Conservation (phyloP, 2,113 vertebrate genomes). For the Puntigrus tetrazona region DNA sequence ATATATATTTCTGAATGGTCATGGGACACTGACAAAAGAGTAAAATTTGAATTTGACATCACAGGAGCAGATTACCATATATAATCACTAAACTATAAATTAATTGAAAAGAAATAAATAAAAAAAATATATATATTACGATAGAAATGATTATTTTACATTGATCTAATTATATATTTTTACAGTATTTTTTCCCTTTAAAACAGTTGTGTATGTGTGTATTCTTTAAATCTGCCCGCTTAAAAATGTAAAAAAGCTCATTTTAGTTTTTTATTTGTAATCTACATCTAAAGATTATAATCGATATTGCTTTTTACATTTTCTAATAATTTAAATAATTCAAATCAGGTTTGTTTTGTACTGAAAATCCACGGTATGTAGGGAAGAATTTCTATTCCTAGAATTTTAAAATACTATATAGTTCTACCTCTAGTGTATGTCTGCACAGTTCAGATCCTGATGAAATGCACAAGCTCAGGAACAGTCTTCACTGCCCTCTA, state of each 20-base stretch:
- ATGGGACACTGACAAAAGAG: not conserved
- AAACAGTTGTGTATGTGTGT: not conserved
- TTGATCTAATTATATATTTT: not conserved
- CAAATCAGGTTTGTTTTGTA: slow-evolving; percentile 4
- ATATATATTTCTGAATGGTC: not conserved
- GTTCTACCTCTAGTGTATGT: slow-evolving; percentile 19
- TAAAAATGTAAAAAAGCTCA: not conserved
- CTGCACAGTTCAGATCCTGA: not conserved
- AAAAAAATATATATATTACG: no score
- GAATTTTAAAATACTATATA: not conserved
- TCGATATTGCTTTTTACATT: not conserved
- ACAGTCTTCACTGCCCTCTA: slow-evolving; percentile 13
- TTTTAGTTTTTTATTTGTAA: slow-evolving; percentile 1
- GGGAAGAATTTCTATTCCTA: not conserved
- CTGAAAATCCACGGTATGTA: not conserved
- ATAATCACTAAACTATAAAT: no score
- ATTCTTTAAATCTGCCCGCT: not conserved
- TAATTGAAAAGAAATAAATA: no score
- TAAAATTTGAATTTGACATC: not conserved
- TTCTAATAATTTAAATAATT: not conserved
- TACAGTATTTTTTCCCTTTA: not conserved
- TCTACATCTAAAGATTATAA: not conserved
- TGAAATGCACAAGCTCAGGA: slow-evolving; percentile 11
- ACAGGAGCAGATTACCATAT: no score
- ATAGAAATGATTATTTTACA: no score